Base-by-base conservation (phyloP, 2,113 vertebrate genomes). In the Podarcis raffonei region DNA sequence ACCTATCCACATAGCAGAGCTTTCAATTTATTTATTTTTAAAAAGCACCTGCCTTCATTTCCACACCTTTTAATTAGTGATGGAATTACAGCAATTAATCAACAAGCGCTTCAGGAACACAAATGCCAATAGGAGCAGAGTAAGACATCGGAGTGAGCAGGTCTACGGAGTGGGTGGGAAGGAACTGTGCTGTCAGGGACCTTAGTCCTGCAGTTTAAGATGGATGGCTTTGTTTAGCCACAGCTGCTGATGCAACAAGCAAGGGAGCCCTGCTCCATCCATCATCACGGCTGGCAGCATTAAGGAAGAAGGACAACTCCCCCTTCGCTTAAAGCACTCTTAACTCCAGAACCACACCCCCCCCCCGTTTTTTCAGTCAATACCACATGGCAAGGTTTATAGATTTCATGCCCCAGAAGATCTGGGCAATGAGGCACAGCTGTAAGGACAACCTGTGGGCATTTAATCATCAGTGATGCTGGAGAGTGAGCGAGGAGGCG, bases 41-140 rank as follows among this genome's bases (percentile, higher is more conserved):
- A 53, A 53, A 39, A 37, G 83, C 68, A 78, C 69, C 87, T 57
- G 81, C n/a, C 32, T 83, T 53, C 37, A 77, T 20, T 84, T 20
- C 81, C 30, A 7, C 15, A 27, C 15, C n/a, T 78, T 53, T 89
- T 35, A 65, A 68, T 42, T 68, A 27, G 62, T 18, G 81, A 89
- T 57, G 62, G 72, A 78, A 89, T 83, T 39, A 30, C 72, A 57
- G 81, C 81, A 57, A 89, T 89, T 89, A 89, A 83, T 89, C 81
- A 66, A 69, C 22, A 22, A 68, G n/a, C 4, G 23, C 39, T 68
- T 68, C 30, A 65, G 87, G 59, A 76, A 88, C 20, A 57, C 27
- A 75, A 83, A 88, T 57, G 74, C 72, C 32, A 77, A 68, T 68
- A 53, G 81, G 68, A 37, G 42, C 62, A 48, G 62, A 83, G 32